These are phyloP conservation scores for Brachystomella parvula DNA, from an alignment of 1,140 invertebrate genomes.

Conservation along the genomic window DNA sequence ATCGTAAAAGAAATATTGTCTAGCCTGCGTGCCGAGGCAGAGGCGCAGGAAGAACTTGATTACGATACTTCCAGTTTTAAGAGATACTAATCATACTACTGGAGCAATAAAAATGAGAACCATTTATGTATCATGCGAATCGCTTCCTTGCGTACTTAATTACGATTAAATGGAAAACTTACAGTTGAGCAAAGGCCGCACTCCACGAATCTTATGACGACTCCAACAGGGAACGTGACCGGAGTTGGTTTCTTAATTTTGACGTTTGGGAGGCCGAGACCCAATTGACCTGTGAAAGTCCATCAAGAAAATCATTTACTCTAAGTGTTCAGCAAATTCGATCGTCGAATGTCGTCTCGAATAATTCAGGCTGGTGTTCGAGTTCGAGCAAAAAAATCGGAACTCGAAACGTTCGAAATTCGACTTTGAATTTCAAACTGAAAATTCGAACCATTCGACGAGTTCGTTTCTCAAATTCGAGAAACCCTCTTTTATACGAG, in stretches of 20 bases:
- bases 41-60: not conserved
- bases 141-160: not conserved
- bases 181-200: conserved; percentile 32
- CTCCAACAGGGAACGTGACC: conserved; percentile 18
- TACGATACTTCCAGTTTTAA: not conserved
- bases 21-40: not conserved
- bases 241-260: conserved; percentile 32
- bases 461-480: too few species aligned
- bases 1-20: not conserved
- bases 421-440: too few species aligned
- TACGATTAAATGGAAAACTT: conserved; percentile 11
- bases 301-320: not conserved
- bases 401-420: too few species aligned
- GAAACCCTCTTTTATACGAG: too few species aligned
- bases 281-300: conserved; percentile 30
- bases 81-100: not conserved
- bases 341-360: not conserved
- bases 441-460: too few species aligned
- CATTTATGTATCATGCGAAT: not conserved
- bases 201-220: conserved; percentile 24
- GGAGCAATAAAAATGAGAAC: not conserved
- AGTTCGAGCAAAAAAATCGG: too few species aligned
- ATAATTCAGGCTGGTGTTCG: too few species aligned
- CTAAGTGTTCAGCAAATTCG: not conserved
- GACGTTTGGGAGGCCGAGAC: conserved; percentile 15